Conservation (phyloP, 2,797 vertebrate species). For the Melanotaenia trifasciata region DNA sequence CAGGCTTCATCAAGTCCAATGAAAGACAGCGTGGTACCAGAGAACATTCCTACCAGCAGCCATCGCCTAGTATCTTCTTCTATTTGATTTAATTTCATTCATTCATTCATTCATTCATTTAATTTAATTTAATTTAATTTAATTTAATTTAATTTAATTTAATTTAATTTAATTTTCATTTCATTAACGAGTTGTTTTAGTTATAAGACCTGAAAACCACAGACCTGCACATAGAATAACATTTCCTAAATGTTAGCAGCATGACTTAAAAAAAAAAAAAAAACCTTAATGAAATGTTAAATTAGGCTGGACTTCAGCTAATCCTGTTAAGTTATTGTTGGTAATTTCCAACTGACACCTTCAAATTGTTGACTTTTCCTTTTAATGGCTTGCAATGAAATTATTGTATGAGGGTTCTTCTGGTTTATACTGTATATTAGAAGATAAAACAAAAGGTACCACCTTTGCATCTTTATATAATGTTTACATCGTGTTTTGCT, state of each 20-base stretch:
- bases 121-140: too few species aligned
- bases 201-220: background rate
- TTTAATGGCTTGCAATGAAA: background rate
- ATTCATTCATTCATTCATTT: too few species aligned
- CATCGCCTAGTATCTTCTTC: too few species aligned
- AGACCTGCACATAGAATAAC: background rate
- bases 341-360: background rate
- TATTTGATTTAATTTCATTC: too few species aligned
- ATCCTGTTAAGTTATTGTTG: background rate
- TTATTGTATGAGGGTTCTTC: background rate
- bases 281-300: background rate
- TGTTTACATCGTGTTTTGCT: background rate
- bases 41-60: too few species aligned
- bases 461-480: background rate
- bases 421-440: background rate
- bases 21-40: too few species aligned
- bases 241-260: background rate
- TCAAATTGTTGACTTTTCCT: background rate
- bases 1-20: too few species aligned
- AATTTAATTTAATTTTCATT: too few species aligned
- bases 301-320: background rate
- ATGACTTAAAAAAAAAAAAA: background rate
- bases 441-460: background rate
- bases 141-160: too few species aligned
- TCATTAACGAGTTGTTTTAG: background rate